A percentile compares a stretch with the other conserved stretches of the same genome.
These are phyloP conservation scores for Ptychochromis oligacanthus DNA, from an alignment of 2,113 vertebrate species.

Conservation along the genomic window DNA sequence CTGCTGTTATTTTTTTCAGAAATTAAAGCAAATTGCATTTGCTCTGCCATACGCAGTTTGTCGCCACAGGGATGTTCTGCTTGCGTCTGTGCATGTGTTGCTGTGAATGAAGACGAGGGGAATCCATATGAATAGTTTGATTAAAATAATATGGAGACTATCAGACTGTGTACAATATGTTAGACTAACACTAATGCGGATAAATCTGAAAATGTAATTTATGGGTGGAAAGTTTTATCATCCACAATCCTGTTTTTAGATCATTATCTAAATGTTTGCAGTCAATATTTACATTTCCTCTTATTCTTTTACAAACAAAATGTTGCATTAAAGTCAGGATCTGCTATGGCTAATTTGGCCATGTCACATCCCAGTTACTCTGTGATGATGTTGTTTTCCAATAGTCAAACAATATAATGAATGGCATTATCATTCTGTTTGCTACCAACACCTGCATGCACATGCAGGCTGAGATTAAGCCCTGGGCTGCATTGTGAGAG, in stretches of 20 bases:
- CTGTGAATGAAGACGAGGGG: constrained; percentile 8
- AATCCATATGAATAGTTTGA: constrained; percentile 35
- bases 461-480: too few relatives aligned
- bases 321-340: neutral
- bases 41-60: constrained; percentile 32
- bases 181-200: neutral
- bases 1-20: constrained; percentile 26
- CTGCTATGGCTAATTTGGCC: neutral
- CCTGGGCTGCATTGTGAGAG: neutral
- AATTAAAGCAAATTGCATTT: constrained; percentile 71
- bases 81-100: constrained; percentile 22
- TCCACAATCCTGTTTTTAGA: neutral
- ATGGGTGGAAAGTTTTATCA: constrained; percentile 30
- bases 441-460: neutral
- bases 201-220: constrained; percentile 43
- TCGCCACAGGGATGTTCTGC: constrained; percentile 46
- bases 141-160: constrained; percentile 3
- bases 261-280: constrained; percentile 25
- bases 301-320: constrained; percentile 3
- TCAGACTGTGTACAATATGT: neutral
- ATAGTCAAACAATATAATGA: neutral
- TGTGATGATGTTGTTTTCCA: neutral
- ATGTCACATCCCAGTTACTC: neutral
- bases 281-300: constrained; percentile 8
- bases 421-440: neutral